Percentiles rank a stretch among this genome's conserved stretches.
Evolutionary conservation across 2,888 invertebrate species (phyloP).

Genomic region (Ceriagrion tenellum): DNA sequence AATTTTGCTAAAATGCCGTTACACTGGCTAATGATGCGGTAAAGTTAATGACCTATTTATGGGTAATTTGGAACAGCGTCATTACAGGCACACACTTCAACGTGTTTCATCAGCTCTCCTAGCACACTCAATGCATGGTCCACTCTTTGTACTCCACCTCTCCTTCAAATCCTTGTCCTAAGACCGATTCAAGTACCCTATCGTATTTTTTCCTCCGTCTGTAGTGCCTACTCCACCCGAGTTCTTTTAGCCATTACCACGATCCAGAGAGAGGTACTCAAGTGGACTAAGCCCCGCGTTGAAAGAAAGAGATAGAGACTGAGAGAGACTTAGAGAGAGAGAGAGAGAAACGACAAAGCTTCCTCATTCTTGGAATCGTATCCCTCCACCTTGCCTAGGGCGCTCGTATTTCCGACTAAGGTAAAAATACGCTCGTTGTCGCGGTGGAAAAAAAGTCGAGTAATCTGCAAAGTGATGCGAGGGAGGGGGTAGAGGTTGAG

Average conservation of each 20-base stretch:
- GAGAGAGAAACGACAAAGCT: neutral
- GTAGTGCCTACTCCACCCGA: neutral
- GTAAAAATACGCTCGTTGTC: slow-evolving; percentile 61
- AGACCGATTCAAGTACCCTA: neutral
- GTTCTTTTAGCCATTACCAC: neutral
- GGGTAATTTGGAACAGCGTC: too few relatives aligned
- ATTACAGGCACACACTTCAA: too few relatives aligned
- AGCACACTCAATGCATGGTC: too few relatives aligned
- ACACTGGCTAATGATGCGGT: too few relatives aligned
- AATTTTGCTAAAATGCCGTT: too few relatives aligned
- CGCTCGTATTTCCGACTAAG: slow-evolving; percentile 53
- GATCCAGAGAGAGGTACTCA: neutral
- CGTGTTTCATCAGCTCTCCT: too few relatives aligned
- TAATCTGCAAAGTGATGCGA: slow-evolving; percentile 36
- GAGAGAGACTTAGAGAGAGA: neutral
- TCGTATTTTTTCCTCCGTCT: neutral
- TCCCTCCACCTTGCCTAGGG: neutral
- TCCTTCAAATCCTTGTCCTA: neutral
- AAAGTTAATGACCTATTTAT: too few relatives aligned
- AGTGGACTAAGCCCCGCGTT: neutral
- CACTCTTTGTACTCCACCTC: too few relatives aligned
- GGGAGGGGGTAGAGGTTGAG: neutral
- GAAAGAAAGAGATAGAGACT: neutral
- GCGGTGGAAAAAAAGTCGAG: slow-evolving; percentile 11
- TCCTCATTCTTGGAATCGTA: neutral